A percentile compares a stretch with the other conserved stretches of the same genome.
Conservation (phyloP, 2,113 vertebrate species). For the Illadopsis cleaveri region DNA sequence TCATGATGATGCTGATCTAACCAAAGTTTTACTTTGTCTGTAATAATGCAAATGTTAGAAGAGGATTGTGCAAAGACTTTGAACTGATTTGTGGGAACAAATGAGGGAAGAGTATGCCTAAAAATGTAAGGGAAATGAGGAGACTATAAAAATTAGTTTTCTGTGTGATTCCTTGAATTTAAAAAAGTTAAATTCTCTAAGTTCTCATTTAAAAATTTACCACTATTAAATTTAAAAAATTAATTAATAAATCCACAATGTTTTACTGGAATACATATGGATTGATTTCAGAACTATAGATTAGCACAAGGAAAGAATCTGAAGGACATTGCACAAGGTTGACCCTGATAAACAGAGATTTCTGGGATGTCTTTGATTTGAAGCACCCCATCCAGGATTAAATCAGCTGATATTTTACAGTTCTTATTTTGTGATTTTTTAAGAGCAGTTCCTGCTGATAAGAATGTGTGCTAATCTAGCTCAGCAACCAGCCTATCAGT, state of each 20-base stretch:
- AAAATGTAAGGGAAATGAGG: not conserved
- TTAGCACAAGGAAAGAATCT: not conserved
- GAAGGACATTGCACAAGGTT: not conserved
- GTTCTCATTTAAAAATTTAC: not conserved
- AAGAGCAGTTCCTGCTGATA: not conserved
- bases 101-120: not conserved
- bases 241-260: fast-evolving
- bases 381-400: not conserved
- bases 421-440: not conserved
- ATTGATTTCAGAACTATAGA: not conserved
- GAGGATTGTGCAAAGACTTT: not conserved
- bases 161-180: not conserved
- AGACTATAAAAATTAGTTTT: not conserved
- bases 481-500: constrained; percentile 13
- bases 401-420: not conserved
- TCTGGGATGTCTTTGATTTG: not conserved
- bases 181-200: not conserved
- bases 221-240: not conserved
- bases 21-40: not conserved
- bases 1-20: not conserved
- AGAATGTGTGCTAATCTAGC: not conserved
- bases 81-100: not conserved
- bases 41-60: not conserved
- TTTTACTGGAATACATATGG: not conserved
- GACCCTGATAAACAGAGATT: not conserved